Evolutionary conservation across 2,888 invertebrate species (phyloP).

Genomic region (Alcis repandata): DNA sequence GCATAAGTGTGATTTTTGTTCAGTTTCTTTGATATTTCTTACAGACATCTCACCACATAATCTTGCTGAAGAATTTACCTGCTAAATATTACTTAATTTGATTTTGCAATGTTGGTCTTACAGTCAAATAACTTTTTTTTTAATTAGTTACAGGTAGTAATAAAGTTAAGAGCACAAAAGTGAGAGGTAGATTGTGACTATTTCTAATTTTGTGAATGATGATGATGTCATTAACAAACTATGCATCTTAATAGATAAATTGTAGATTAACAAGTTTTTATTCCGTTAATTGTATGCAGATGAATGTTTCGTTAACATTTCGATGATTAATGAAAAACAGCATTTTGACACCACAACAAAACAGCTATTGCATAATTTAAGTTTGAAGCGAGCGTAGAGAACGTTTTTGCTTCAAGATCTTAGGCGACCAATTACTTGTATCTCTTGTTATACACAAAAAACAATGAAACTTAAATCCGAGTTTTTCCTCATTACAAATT

Average conservation of each 20-base stretch:
- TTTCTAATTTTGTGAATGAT: slow-evolving; percentile 48
- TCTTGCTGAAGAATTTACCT: no score
- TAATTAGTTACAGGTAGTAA: neutral
- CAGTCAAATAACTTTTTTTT: neutral
- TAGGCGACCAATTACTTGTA: slow-evolving; percentile 7
- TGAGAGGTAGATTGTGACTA: slow-evolving; percentile 43
- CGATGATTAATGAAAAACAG: slow-evolving; percentile 18
- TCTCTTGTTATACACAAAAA: slow-evolving; percentile 7
- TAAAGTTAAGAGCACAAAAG: slow-evolving; percentile 29
- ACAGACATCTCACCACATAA: neutral
- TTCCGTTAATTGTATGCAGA: slow-evolving; percentile 21
- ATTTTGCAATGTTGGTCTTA: neutral
- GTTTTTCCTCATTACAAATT: slow-evolving; percentile 52
- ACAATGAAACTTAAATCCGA: slow-evolving; percentile 30
- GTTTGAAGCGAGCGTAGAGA: slow-evolving; percentile 2
- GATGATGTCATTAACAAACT: slow-evolving; percentile 33
- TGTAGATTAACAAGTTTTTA: slow-evolving; percentile 24
- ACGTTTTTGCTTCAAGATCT: slow-evolving; percentile 10
- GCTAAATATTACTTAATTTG: neutral
- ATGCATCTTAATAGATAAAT: slow-evolving; percentile 31
- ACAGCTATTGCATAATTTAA: slow-evolving; percentile 15
- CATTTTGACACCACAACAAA: slow-evolving; percentile 8
- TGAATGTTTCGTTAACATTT: slow-evolving; percentile 36
- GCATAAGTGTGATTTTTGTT: no score
- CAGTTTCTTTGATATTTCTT: neutral